Base-by-base conservation (phyloP, 2,888 invertebrate genomes). In the Drosophila imparisetae region DNA sequence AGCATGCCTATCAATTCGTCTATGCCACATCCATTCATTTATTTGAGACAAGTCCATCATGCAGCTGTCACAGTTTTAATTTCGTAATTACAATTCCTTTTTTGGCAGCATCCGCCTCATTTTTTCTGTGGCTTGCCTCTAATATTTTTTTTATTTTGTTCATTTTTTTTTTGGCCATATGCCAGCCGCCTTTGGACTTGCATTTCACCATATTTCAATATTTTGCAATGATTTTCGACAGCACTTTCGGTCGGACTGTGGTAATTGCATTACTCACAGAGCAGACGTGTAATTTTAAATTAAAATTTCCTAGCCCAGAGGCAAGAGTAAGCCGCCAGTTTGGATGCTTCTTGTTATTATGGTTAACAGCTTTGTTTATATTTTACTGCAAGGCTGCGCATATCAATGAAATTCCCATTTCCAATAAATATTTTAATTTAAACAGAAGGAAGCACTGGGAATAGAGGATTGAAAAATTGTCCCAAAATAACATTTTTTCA, bases 1-100 rank as follows among this genome's bases (percentile, higher is more conserved):
- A 61, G 45, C 66, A 36, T 49, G 54, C n/a, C 67, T 69, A 73
- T 89, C 89, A 78, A 83, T 83, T 78, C 72, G 72, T 74, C 83
- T 80, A 70, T 72, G 82, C 63, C 71, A 75, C 61, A 73, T 74
- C 69, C 76, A 84, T 85, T 86, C 71, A 86, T 81, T 84, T 86
- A 81, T 68, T 81, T 86, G 55, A 65, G 87, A 81, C 78, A 86
- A 84, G 87, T 89, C 84, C 89, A 89, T 84, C 84, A 89, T 89
- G 74, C 87, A 75, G 76, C 87, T 84, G 86, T 78, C 88, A 70
- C 72, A 88, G 66, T 85, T 86, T 86, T 86, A 86, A 86, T 86
- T 86, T 77, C 90, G 86, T 86, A 86, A 86, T 86, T 86, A 86
- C 86, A 81, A 88, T 80, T 80, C 80, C 69, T 69, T 80, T 73